These are phyloP conservation scores for Lymantria monacha DNA, from an alignment of 2,888 invertebrate genomes.

Conservation along the genomic window DNA sequence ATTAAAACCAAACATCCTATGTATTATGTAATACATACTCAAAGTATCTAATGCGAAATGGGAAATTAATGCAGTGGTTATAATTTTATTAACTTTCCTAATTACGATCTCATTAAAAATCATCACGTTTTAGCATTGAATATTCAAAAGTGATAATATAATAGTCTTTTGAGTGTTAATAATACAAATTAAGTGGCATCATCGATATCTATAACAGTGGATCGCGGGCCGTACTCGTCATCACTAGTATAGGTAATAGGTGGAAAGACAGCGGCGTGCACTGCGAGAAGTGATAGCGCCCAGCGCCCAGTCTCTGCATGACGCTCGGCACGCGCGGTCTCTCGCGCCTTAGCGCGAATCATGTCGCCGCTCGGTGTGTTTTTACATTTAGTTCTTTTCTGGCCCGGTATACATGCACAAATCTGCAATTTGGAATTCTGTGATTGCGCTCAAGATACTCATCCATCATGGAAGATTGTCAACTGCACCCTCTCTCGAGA, in stretches of 20 bases:
- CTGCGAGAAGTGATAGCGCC: slow-evolving; percentile 29
- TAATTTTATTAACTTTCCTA: slow-evolving; percentile 11
- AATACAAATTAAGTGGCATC: slow-evolving; percentile 47
- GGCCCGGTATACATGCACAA: slow-evolving; percentile 43
- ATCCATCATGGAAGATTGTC: slow-evolving; percentile 83
- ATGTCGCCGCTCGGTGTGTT: slow-evolving; percentile 56
- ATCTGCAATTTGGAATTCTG: slow-evolving; percentile 82
- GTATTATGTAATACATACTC: too few species aligned
- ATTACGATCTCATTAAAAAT: slow-evolving; percentile 33
- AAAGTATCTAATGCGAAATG: too few species aligned
- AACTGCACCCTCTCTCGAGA: slow-evolving; percentile 84
- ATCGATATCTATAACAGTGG: slow-evolving; percentile 67
- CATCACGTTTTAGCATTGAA: slow-evolving; percentile 40
- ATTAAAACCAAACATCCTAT: too few species aligned
- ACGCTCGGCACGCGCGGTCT: slow-evolving; percentile 56
- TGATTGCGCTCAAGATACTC: slow-evolving; percentile 80
- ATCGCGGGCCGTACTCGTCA: slow-evolving; percentile 38
- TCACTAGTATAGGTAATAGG: slow-evolving; percentile 44
- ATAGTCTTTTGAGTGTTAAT: slow-evolving; percentile 31
- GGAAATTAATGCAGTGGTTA: background rate
- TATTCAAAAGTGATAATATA: slow-evolving; percentile 35
- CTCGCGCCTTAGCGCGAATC: slow-evolving; percentile 63
- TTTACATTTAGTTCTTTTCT: slow-evolving; percentile 76
- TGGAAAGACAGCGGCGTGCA: slow-evolving; percentile 37
- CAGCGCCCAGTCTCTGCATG: slow-evolving; percentile 67